phyloP scores from a whole-genome alignment of 2,888 invertebrate species.

The Plagodis dolabraria region DNA sequence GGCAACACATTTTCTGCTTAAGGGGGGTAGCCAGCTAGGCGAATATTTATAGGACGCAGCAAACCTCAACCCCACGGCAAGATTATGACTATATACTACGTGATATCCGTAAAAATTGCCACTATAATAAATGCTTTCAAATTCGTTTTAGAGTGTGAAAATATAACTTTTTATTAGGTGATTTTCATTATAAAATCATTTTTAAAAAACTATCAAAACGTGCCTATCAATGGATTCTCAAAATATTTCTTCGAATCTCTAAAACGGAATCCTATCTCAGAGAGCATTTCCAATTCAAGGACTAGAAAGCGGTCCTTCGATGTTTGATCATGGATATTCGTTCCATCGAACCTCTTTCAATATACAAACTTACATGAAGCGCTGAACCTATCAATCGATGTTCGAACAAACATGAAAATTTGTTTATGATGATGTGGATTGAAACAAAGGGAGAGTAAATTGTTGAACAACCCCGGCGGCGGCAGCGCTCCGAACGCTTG shows the following conservation, averaged over 20 bases:
- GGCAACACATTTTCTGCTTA: too few species aligned
- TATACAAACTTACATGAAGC: conserved; percentile 30
- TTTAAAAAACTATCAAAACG: too few species aligned
- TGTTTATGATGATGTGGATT: conserved; percentile 42
- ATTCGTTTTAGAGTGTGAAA: too few species aligned
- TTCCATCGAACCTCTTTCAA: conserved; percentile 33
- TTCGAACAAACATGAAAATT: conserved; percentile 39
- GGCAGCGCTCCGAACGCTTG: not conserved
- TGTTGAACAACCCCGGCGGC: conserved; percentile 22
- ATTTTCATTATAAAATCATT: too few species aligned
- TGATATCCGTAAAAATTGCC: too few species aligned
- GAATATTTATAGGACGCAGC: too few species aligned
- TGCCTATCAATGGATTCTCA: not conserved
- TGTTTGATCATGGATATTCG: conserved; percentile 34
- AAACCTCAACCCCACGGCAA: too few species aligned
- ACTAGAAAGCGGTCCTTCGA: conserved; percentile 30
- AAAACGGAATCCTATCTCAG: conserved; percentile 12
- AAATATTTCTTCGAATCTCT: conserved; percentile 1
- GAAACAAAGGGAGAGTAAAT: conserved; percentile 36
- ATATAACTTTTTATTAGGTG: too few species aligned
- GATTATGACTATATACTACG: too few species aligned
- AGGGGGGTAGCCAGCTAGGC: too few species aligned
- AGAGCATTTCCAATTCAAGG: conserved; percentile 27
- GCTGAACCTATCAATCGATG: conserved; percentile 32
- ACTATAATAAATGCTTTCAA: too few species aligned